These are phyloP conservation scores for Drosophila pachea DNA, from an alignment of 1,140 invertebrate genomes.

Conservation along the genomic window DNA sequence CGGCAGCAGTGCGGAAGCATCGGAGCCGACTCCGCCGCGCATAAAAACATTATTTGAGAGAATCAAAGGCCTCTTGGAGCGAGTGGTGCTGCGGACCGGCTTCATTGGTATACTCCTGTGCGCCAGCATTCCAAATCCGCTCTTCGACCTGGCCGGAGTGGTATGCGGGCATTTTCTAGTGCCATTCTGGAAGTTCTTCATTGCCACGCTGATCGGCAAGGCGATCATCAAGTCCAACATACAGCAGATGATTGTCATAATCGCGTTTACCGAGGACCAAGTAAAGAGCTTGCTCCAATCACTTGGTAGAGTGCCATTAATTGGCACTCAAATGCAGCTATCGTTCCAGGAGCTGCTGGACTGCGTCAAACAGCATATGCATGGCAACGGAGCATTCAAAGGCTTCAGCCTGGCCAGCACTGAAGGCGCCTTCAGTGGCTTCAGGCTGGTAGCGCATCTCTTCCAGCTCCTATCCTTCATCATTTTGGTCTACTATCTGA, in stretches of 20 bases:
- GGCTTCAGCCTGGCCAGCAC: background rate
- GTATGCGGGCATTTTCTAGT: conserved; percentile 99
- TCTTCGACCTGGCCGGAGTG: conserved; percentile 99
- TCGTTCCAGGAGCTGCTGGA: conserved; percentile 91
- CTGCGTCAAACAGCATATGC: conserved; percentile 92
- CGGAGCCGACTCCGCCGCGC: conserved; percentile 84
- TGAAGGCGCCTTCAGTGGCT: background rate
- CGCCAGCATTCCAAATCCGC: conserved; percentile 98
- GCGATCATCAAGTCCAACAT: conserved; percentile 99
- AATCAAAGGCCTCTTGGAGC: conserved; percentile 92
- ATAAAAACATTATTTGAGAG: conserved; percentile 81
- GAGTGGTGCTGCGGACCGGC: conserved; percentile 94
- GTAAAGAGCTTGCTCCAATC: conserved; percentile 88
- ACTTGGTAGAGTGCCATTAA: conserved; percentile 86
- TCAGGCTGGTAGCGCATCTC: conserved; percentile 87
- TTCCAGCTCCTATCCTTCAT: conserved; percentile 94
- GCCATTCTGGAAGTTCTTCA: conserved; percentile 99
- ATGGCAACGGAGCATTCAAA: conserved; percentile 78
- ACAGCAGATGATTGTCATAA: conserved; percentile 98
- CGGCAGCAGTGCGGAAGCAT: conserved; percentile 50
- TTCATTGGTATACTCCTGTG: conserved; percentile 98
- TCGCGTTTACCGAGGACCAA: conserved; percentile 95
- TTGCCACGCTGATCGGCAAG: conserved; percentile 98
- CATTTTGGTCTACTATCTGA: conserved; percentile 96
- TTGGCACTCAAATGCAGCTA: conserved; percentile 90